Evolutionary conservation across 2,888 invertebrate species (phyloP).

Genomic region (Steinernema carpocapsae): DNA sequence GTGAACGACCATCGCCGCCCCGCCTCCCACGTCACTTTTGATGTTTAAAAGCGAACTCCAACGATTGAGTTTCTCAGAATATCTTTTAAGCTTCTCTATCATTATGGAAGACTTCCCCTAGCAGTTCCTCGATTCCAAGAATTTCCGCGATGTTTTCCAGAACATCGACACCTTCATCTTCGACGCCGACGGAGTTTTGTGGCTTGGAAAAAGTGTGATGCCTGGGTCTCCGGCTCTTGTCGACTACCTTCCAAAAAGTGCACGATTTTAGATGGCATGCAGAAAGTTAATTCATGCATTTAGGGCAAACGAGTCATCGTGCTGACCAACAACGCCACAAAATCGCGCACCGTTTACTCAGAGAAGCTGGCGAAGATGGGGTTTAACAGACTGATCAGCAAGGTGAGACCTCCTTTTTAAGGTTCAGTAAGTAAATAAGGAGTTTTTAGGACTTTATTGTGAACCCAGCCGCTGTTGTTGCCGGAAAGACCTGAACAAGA

Average conservation of each 20-base stretch:
- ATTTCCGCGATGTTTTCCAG: slow-evolving; percentile 45
- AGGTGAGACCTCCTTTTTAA: slow-evolving; percentile 41
- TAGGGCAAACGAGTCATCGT: slow-evolving; percentile 72
- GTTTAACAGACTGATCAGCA: slow-evolving; percentile 72
- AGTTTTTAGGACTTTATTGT: slow-evolving; percentile 55
- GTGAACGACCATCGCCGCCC: not conserved
- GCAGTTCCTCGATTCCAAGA: not conserved
- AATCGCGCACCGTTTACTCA: slow-evolving; percentile 80
- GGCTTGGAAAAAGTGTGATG: slow-evolving; percentile 63
- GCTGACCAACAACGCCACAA: slow-evolving; percentile 89
- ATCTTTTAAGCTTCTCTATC: not conserved
- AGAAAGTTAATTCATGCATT: too few relatives aligned
- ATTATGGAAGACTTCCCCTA: not conserved
- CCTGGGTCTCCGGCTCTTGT: slow-evolving; percentile 60
- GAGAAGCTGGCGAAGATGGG: slow-evolving; percentile 79
- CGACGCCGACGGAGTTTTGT: slow-evolving; percentile 67
- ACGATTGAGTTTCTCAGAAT: not conserved
- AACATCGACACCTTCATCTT: slow-evolving; percentile 67
- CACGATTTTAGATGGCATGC: too few relatives aligned
- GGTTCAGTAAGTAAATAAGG: slow-evolving; percentile 32
- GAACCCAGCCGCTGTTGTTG: slow-evolving; percentile 67
- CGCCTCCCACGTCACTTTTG: not conserved
- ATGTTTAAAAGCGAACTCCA: not conserved
- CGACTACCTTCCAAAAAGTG: slow-evolving; percentile 52
- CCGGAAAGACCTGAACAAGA: too few relatives aligned